Percentiles rank a stretch among this genome's conserved stretches.
These are phyloP conservation scores for Dasyprocta punctata DNA, from an alignment of 2,113 vertebrate genomes.

Conservation along the genomic window DNA sequence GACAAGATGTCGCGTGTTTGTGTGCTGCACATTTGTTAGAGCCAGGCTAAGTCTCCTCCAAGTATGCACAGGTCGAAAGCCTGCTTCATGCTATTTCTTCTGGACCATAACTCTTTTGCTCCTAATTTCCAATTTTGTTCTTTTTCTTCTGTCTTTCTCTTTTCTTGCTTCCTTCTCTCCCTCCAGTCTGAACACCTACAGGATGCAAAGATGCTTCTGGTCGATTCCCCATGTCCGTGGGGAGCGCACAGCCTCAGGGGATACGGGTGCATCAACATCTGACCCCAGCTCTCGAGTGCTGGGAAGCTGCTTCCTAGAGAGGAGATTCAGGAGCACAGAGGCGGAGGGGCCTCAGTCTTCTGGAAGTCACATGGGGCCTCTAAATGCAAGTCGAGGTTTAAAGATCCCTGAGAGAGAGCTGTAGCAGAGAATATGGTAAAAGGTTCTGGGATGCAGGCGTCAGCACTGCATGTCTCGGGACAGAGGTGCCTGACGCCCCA, in stretches of 20 bases:
- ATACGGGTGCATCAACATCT: accelerated
- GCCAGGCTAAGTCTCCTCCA: not conserved
- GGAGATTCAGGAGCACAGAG: not conserved
- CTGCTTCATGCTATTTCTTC: not conserved
- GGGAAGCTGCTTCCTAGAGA: not conserved
- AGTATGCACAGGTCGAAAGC: not conserved
- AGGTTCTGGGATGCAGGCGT: not conserved
- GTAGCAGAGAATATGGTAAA: not conserved
- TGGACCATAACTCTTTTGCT: not conserved
- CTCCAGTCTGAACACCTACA: not conserved
- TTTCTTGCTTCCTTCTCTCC: not conserved
- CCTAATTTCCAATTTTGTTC: not conserved
- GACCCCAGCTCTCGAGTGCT: not conserved
- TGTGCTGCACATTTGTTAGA: accelerated
- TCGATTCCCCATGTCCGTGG: not conserved
- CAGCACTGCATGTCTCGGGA: too few species aligned
- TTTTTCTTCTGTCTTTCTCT: not conserved
- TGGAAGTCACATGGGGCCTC: not conserved
- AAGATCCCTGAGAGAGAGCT: not conserved
- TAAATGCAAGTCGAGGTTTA: too few species aligned
- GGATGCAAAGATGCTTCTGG: not conserved
- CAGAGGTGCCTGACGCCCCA: not conserved
- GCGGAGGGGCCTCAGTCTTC: not conserved
- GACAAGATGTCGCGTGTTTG: too few species aligned
- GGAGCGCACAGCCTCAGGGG: not conserved